Base-by-base conservation (phyloP, 2,888 invertebrate species). In the Tethea ocularis region DNA sequence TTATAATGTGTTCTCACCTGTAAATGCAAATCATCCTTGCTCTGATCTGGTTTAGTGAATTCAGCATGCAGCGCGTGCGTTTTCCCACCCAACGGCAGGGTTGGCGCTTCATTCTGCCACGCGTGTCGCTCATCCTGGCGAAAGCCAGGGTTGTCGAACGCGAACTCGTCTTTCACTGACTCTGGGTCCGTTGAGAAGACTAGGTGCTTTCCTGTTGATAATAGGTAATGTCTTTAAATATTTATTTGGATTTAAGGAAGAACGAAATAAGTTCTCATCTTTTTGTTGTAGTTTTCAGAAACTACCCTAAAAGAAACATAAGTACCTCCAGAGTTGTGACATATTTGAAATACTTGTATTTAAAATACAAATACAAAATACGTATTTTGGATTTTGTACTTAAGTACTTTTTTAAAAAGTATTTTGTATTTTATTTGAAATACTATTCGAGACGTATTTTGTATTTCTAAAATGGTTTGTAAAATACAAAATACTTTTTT, bases 121-220 rank as follows among this genome's bases (percentile, higher is more conserved):
- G 83, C 83, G 22, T 78, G 80, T n/a, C 87, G 75, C 72, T 91
- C 92, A 1, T 91, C 91, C 62, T 89, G 88, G 52, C 95, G 94
- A 93, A 96, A 97, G 61, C 96, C 96, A 20, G 96, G 96, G 91
- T 97, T 97, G 86, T 97, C 97, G 84, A 96, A 97, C 0, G 96
- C 96, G 82, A 95, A 97, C 71, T 96, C 95, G 69, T 95, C 95
- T 68, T 95, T 96, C n/a, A 96, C 96, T 58, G 95, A 95, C 78
- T 96, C 96, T 0, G 96, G 96, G 80, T 96, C 96, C 29, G 95
- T 95, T 66, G 95, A 95, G 81, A 96, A 92, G 33, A 96, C 96
- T 63, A 96, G 88, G 75, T 96, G 96, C 78, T 96, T 95, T 69
- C 95, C 96, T 96, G 94, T 57, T 46, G 46, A 7, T 20, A 46